Conservation (phyloP, 2,113 vertebrate species). For the Callionymus lyra region DNA sequence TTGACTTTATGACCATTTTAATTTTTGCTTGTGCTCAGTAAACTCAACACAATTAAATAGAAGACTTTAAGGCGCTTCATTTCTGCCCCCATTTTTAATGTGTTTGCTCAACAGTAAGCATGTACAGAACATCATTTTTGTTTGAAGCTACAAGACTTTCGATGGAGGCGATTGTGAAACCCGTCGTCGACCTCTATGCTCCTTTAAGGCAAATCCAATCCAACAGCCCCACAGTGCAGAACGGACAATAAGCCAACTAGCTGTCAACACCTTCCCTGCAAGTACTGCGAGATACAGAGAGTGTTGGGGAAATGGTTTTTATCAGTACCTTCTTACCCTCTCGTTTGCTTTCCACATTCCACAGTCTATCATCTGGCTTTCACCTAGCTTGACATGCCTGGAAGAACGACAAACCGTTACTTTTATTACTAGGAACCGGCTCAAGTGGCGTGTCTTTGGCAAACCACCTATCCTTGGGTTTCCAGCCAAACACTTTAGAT, state of each 20-base stretch:
- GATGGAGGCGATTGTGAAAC: conserved; percentile 68
- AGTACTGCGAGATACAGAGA: conserved; percentile 42
- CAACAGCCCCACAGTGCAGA: conserved; percentile 38
- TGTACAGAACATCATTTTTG: conserved; percentile 36
- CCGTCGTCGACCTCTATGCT: conserved; percentile 50
- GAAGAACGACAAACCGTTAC: too few relatives aligned
- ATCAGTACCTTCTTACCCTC: neutral
- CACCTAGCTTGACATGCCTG: too few relatives aligned
- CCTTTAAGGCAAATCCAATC: conserved; percentile 41
- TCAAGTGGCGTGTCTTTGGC: too few relatives aligned
- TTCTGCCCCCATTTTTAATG: conserved; percentile 71
- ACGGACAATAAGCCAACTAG: conserved; percentile 52
- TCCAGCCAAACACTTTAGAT: too few relatives aligned
- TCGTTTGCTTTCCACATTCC: neutral
- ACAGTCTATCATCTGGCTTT: too few relatives aligned
- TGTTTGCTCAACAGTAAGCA: conserved; percentile 66
- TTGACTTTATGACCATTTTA: too few relatives aligned
- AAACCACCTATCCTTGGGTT: too few relatives aligned
- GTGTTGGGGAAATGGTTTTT: neutral
- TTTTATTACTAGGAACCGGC: too few relatives aligned
- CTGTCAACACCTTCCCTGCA: conserved; percentile 60
- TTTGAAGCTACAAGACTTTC: too few relatives aligned
- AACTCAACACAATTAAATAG: too few relatives aligned
- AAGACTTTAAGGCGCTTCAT: conserved; percentile 31
- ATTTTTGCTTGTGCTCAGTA: too few relatives aligned